Evolutionary conservation across 2,797 vertebrate genomes (phyloP).

Genomic region (Helicolenus hilgendorfi): DNA sequence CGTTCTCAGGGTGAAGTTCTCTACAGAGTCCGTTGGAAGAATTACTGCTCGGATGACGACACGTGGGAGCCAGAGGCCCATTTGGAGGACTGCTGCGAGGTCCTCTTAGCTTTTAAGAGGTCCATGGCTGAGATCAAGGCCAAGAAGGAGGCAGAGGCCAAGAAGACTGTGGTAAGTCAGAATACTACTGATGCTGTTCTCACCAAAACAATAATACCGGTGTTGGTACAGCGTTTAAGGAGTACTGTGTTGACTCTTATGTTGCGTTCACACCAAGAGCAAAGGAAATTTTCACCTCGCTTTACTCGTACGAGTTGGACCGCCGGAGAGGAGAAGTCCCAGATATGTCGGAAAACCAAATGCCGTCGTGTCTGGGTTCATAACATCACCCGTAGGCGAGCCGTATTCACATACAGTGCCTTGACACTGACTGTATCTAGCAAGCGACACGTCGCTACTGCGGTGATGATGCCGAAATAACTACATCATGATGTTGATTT

Average conservation of each 20-base stretch:
- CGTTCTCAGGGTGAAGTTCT: slow-evolving; percentile 92
- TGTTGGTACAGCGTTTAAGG: neutral
- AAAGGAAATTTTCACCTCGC: too few species aligned
- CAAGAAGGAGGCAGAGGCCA: slow-evolving; percentile 91
- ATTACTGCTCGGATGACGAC: slow-evolving; percentile 97
- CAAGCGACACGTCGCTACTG: too few species aligned
- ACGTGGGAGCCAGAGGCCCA: slow-evolving; percentile 98
- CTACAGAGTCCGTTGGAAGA: slow-evolving; percentile 98
- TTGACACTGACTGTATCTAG: too few species aligned
- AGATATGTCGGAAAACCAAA: too few species aligned
- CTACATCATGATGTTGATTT: too few species aligned
- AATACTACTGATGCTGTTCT: neutral
- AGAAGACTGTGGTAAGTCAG: slow-evolving; percentile 89
- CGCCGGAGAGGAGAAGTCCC: too few species aligned
- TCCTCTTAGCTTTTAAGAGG: slow-evolving; percentile 95
- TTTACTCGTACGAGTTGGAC: too few species aligned
- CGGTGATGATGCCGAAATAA: too few species aligned
- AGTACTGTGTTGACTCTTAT: neutral
- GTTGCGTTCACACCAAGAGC: neutral
- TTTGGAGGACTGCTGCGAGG: slow-evolving; percentile 97
- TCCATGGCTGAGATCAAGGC: slow-evolving; percentile 89
- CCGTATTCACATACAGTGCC: too few species aligned
- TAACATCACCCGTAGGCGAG: too few species aligned
- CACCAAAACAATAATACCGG: neutral
- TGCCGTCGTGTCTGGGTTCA: too few species aligned